Base-by-base conservation (phyloP, 2,888 invertebrate genomes). In the Conistra vaccinii region DNA sequence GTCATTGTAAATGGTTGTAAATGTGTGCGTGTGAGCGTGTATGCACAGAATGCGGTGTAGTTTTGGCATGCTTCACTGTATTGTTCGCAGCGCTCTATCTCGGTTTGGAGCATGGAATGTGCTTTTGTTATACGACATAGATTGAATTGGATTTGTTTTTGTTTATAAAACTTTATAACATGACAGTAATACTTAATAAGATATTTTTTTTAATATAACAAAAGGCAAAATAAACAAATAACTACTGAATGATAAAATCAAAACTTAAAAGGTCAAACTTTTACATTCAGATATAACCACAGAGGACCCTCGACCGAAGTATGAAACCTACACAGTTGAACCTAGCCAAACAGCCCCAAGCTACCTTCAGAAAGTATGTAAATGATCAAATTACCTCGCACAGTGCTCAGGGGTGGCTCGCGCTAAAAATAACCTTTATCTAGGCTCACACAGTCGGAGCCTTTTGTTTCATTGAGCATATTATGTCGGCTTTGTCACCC, bases 391-490 rank as follows among this genome's bases (percentile, higher is more conserved):
- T 74, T 55, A 62, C 61, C 20, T 66, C 23, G 26, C 53, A n/a
- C 67, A 42, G 55, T 32, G 26, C 23, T 55, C 57, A 35, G 61
- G 39, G 35, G 45, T 26, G 63, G 9, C 12, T 62, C 39, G 39
- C 12, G 48, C 66, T 84, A 74, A 67, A 80, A 84, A 69, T 81
- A 81, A n/a, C 32, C 45, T 58, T 29, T 58, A 53, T 17, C 51
- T 29, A 45, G 48, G 60, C 20, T 26, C 39, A 23, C 39, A 45
- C 58, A 53, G 60, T 20, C 32, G 20, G 14, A 35, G 51, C 26
- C 32, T 57, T 78, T 73, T 65, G 68, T 81, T 45, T 58, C 57
- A 62, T 32, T 71, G 51, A 14, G 26, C 61, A 57, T 29, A 58
- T 61, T 42, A 53, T 62, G 60, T 39, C 53, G 23, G 45, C 58